Conservation (phyloP, 2,797 vertebrate species). For the Capromys pilorides region DNA sequence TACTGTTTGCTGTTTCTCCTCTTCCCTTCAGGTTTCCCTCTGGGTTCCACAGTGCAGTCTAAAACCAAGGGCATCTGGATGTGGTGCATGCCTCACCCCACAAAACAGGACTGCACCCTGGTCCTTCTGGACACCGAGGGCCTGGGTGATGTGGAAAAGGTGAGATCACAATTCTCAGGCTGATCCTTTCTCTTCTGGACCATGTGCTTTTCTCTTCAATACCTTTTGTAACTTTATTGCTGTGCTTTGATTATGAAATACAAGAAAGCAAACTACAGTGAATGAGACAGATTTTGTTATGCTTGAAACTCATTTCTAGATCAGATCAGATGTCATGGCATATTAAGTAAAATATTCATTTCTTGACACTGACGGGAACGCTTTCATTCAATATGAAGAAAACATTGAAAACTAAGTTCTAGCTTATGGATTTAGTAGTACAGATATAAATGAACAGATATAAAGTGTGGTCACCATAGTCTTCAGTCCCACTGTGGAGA, state of each 20-base stretch:
- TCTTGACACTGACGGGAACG: not conserved
- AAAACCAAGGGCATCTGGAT: slow-evolving; percentile 88
- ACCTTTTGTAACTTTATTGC: not conserved
- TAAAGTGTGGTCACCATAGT: not conserved
- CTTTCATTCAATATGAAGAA: not conserved
- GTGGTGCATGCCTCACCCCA: slow-evolving; percentile 84
- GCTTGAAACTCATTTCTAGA: not conserved
- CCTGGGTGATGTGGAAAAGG: slow-evolving; percentile 75
- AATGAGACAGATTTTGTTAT: not conserved
- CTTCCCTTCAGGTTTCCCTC: slow-evolving; percentile 77
- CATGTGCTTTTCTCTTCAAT: not conserved
- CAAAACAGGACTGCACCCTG: slow-evolving; percentile 57
- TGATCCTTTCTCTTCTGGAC: not conserved
- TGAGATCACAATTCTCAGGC: not conserved
- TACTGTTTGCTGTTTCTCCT: not conserved
- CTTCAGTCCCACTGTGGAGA: not conserved
- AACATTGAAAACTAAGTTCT: not conserved
- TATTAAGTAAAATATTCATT: not conserved
- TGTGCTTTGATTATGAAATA: not conserved
- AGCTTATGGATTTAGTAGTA: not conserved
- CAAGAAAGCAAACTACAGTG: not conserved
- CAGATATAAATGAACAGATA: not conserved
- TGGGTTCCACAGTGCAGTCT: slow-evolving; percentile 79
- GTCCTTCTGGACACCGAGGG: slow-evolving; percentile 86
- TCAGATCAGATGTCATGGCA: not conserved